Base-by-base conservation (phyloP, 2,888 invertebrate genomes). In the Ypsolopha scabrella region DNA sequence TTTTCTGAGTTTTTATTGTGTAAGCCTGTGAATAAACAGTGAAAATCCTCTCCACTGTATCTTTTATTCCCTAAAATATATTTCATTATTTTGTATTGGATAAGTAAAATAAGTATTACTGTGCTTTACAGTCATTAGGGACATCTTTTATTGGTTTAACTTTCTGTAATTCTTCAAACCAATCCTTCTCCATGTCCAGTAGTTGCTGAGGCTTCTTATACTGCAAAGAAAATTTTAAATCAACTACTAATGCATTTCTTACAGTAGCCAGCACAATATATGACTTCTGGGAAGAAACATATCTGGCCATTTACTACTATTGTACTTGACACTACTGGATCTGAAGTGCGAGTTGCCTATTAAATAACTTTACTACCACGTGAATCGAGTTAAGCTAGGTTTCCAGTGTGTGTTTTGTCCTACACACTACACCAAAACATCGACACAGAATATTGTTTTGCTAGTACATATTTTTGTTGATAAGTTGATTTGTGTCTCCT, bases 121-220 rank as follows among this genome's bases (percentile, higher is more conserved):
- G 83, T 6, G 80, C 67, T 65, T 82, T 81, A 61, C 87, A 87
- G 24, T 87, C 83, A 70, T 62, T 80, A 9, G 86, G 83, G 36
- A 80, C 60, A 60, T 87, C 82, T 59, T 83, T 82, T 0, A 77
- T 64, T 14, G 82, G 75, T 60, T 83, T 80, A 1, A 87, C 75
- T 58, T 75, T 75, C 50, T 70, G 71, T 36, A 87, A 57, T 58
- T 86, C 83, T 59, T 75, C 74, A 64, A 68, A 80, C 86, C 82
- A 87, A 50, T 88, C 87, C 39, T 90, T 91, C 63, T 95, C 94
- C 87, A 94, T 88, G 37, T 92, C 90, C 45, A 92, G 62, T 0
- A 94, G 73, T 56, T 88, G 86, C 54, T 88, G 87, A 1, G 94
- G 94, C 67, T 95, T 95, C 64, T 91, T 91, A 65, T 94, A 94